Conservation (phyloP, 2,888 invertebrate genomes). For the Hanleya hanleyi region DNA sequence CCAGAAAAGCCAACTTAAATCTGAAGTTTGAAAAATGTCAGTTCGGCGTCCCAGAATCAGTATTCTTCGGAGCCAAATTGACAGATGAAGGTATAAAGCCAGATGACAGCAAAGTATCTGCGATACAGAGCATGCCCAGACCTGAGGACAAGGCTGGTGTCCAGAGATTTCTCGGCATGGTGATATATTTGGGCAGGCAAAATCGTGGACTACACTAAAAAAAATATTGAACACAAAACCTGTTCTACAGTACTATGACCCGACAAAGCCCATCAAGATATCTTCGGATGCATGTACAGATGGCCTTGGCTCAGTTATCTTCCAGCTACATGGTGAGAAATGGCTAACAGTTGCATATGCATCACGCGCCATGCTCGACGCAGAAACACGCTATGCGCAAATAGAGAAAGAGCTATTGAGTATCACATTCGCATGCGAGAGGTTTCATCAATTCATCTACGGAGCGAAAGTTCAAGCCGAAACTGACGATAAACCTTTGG, state of each 20-base stretch:
- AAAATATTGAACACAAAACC: neutral
- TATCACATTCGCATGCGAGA: neutral
- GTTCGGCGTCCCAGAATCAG: neutral
- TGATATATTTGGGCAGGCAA: neutral
- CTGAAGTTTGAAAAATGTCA: conserved; percentile 9
- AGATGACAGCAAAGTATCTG: neutral
- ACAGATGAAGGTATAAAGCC: conserved; percentile 5
- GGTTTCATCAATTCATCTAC: conserved; percentile 3
- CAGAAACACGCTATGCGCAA: neutral
- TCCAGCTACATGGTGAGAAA: neutral
- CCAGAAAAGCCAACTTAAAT: conserved; percentile 9
- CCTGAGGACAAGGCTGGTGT: neutral
- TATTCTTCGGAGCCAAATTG: conserved; percentile 13
- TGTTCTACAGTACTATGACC: neutral
- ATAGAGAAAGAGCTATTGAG: conserved; percentile 9
- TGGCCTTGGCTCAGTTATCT: neutral
- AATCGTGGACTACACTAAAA: neutral
- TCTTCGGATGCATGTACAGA: conserved; percentile 3
- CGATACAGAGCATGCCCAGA: neutral
- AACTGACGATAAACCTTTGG: conserved; percentile 14
- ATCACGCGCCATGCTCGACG: neutral
- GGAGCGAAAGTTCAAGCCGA: neutral
- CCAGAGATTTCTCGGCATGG: neutral
- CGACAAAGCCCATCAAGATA: neutral
- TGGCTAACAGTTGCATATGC: neutral